phyloP scores from a whole-genome alignment of 2,797 vertebrate genomes.

The Rhinella marina region DNA sequence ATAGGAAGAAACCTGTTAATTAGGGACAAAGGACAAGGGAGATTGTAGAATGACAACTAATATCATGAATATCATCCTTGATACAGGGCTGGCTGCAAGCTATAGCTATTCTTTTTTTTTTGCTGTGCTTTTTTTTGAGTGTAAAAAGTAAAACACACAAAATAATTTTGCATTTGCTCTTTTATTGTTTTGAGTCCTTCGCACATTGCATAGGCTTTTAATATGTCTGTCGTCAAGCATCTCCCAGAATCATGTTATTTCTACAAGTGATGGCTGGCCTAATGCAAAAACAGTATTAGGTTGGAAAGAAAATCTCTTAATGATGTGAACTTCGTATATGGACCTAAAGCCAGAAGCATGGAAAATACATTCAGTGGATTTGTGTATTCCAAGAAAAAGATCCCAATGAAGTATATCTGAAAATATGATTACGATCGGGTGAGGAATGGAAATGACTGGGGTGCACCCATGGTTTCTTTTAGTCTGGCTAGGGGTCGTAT shows the following conservation, averaged over 20 bases:
- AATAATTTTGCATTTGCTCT: neutral
- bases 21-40: no score
- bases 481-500: neutral
- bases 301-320: neutral
- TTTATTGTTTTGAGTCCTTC: slow-evolving; percentile 33
- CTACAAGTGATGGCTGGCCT: neutral
- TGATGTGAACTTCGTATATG: neutral
- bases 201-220: slow-evolving; percentile 34
- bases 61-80: no score
- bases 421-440: slow-evolving; percentile 12
- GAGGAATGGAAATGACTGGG: neutral
- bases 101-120: no score
- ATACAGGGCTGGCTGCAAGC: no score
- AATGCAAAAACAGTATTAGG: neutral
- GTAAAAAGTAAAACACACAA: neutral
- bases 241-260: slow-evolving; percentile 7
- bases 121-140: no score
- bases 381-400: neutral
- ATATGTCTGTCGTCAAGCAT: slow-evolving; percentile 9
- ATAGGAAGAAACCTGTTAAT: no score
- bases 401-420: neutral
- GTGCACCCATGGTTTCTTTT: neutral
- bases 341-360: neutral
- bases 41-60: no score
- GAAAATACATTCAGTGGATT: slow-evolving; percentile 34